Evolutionary conservation across 2,797 vertebrate species (phyloP).

Genomic region (Coregonus ussuriensis): DNA sequence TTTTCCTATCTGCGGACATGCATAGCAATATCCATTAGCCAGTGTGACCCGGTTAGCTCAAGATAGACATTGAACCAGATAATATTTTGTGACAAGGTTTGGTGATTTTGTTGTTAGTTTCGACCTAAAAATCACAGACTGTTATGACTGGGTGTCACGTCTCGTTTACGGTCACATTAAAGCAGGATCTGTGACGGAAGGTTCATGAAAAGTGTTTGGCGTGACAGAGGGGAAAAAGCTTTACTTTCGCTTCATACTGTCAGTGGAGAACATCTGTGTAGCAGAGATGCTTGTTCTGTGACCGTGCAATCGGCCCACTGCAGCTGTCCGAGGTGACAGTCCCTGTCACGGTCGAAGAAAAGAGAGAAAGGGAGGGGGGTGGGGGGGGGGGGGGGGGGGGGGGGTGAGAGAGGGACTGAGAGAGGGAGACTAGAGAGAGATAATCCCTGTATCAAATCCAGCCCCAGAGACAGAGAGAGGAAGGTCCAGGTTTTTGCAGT

Average conservation of each 20-base stretch:
- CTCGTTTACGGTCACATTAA: neutral
- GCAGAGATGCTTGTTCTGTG: conserved; percentile 57
- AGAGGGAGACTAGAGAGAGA: conserved; percentile 18
- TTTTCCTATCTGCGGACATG: conserved; percentile 8
- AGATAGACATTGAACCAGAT: neutral
- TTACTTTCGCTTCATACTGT: conserved; percentile 56
- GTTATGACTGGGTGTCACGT: neutral
- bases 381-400: no score
- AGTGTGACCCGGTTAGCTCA: neutral
- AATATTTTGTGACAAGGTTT: neutral
- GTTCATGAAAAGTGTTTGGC: conserved; percentile 49
- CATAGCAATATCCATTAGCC: neutral
- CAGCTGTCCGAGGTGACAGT: conserved; percentile 67
- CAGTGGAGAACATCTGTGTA: conserved; percentile 68
- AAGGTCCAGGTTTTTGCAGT: conserved; percentile 42
- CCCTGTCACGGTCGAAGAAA: conserved; percentile 57
- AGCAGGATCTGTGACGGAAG: conserved; percentile 40
- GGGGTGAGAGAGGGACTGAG: neutral
- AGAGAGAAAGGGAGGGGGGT: neutral
- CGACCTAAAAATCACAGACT: neutral
- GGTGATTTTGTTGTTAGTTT: neutral
- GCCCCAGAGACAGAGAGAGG: conserved; percentile 42
- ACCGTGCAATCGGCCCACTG: conserved; percentile 57
- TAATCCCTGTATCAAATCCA: conserved; percentile 71
- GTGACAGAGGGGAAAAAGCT: conserved; percentile 61